Evolutionary conservation across 2,113 vertebrate species (phyloP), one percentile per base, ranked within the genome.

Genomic region (Oophaga pumilio): DNA sequence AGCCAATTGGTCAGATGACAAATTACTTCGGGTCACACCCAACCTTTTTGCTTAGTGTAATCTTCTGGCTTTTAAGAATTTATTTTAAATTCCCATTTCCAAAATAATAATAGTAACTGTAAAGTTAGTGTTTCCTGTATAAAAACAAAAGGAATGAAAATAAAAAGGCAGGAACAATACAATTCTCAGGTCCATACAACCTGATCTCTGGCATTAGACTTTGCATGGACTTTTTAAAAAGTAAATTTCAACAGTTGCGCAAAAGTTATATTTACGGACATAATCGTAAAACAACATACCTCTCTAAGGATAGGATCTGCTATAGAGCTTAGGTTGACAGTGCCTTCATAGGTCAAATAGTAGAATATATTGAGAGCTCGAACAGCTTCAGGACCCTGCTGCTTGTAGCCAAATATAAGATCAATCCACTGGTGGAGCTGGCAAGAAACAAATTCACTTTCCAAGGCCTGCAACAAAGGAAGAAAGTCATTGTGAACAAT

Each of bases 351-450:
- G 78, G 98, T 99, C 90, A 99, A 93, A 90, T 99, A 98, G 92
- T 98, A 99, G 96, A 97, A 99, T 5, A 99, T 96, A 53, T 99
- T 99, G 86, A 99, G 96, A 12, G 97, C 94, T 89, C 97, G 94
- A 50, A 95, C 93, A 73, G 98, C 98, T 92, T 99, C 98, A 6
- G 98, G 98, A 12, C 98, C 98, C 94, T 98, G 98, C 91, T 99
- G 98, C 85, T 99, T 99, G 93, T 99, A 99, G 92, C 98, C 98
- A 87, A 99, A 99, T 91, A 99, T 98, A 89, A 99, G 94, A 92
- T 99, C 98, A 87, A 99, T 98, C 98, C 98, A 99, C 90, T 99
- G 98, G 94, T 99, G 98, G 87, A 99, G 97, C 92, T 99, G 98
- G 93, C 98, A 99, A 85, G 98, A 99, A 91, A 99, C 98, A 94